These are phyloP conservation scores for Cybosia mesomella DNA, from an alignment of 2,888 invertebrate genomes.

Conservation along the genomic window DNA sequence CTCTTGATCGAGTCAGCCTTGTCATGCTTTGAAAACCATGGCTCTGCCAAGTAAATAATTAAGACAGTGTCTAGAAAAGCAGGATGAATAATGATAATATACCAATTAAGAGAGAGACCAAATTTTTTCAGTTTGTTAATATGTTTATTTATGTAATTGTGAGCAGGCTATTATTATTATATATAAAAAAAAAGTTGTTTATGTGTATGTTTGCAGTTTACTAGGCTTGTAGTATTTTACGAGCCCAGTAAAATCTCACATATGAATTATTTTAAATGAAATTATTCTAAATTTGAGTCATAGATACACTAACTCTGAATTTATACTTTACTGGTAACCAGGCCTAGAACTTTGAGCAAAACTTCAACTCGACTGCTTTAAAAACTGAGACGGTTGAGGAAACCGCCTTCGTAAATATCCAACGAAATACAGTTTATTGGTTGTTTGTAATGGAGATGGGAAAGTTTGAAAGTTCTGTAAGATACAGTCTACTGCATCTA, in stretches of 20 bases:
- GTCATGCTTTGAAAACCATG: too few relatives aligned
- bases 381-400: not conserved
- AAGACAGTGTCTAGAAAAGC: too few relatives aligned
- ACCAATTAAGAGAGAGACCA: too few relatives aligned
- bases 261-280: not conserved
- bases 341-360: not conserved
- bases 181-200: not conserved
- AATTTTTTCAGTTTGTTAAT: too few relatives aligned
- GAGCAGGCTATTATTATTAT: too few relatives aligned
- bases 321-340: not conserved
- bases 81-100: too few relatives aligned
- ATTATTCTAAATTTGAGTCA: not conserved
- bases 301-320: not conserved
- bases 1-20: too few relatives aligned
- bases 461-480: conserved; percentile 11
- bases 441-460: conserved; percentile 13
- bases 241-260: too few relatives aligned
- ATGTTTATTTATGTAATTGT: too few relatives aligned
- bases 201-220: too few relatives aligned
- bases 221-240: not conserved
- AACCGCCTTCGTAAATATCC: conserved; percentile 8
- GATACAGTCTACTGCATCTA: conserved; percentile 9
- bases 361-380: not conserved
- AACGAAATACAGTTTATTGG: conserved; percentile 12
- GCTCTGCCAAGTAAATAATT: too few relatives aligned